Conservation (phyloP, 1,140 invertebrate genomes). For the Drosophila arawakana region DNA sequence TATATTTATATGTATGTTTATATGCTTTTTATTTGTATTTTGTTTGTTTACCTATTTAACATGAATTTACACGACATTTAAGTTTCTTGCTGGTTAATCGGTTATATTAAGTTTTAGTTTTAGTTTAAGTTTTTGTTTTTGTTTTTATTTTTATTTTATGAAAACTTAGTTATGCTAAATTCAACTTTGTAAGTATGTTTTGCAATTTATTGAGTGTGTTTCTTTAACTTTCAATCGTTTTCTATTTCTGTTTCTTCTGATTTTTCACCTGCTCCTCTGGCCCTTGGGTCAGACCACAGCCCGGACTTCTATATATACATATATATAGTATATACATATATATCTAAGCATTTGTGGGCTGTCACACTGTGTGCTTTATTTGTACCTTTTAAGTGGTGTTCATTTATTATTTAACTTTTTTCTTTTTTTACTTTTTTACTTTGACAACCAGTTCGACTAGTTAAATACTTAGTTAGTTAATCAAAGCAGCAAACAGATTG, state of each 20-base stretch:
- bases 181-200: conserved; percentile 57
- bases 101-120: conserved; percentile 1
- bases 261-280: conserved; percentile 72
- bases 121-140: background rate
- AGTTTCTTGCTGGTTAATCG: conserved; percentile 51
- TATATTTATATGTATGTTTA: conserved; percentile 26
- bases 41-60: conserved; percentile 57
- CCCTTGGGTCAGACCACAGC: conserved; percentile 34
- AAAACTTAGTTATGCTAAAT: conserved; percentile 69
- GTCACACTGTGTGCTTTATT: conserved; percentile 50
- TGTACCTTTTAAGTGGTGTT: conserved; percentile 76
- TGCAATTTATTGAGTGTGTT: conserved; percentile 36
- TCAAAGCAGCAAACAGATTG: conserved; percentile 61
- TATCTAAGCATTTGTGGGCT: conserved; percentile 13
- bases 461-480: conserved; percentile 45
- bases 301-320: conserved; percentile 9
- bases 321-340: conserved; percentile 2
- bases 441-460: conserved; percentile 73
- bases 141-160: conserved; percentile 49
- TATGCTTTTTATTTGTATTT: conserved; percentile 49
- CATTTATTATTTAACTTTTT: conserved; percentile 42
- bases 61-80: conserved; percentile 81
- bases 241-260: conserved; percentile 32
- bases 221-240: background rate
- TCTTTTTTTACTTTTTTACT: conserved; percentile 1